Base-by-base conservation (phyloP, 2,797 vertebrate genomes). In the Okamejei kenojei region DNA sequence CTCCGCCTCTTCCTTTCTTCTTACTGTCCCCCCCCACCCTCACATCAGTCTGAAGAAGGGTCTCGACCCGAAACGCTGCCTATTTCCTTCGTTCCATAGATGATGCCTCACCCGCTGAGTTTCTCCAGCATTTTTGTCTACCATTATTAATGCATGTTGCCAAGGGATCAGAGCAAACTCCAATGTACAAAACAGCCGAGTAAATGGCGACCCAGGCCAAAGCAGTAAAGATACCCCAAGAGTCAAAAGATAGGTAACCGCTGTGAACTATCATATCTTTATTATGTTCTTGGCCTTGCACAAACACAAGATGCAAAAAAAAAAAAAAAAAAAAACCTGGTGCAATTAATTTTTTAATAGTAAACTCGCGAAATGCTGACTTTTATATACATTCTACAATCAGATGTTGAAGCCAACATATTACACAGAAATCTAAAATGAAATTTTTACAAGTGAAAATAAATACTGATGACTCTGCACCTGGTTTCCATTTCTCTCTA, bases 321-420 rank as follows among this genome's bases (percentile, higher is more conserved):
- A 29, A n/a, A n/a, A n/a, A n/a, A n/a, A n/a, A n/a, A n/a, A n/a
- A 54, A 73, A 73, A 73, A 2, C 8, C 26, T 76, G 68, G 71
- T 92, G 90, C 71, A 76, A 92, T 73, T 92, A 73, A 73, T 92
- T 92, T 92, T 86, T 91, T 92, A 92, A 92, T 92, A 92, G 11
- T 74, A 92, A 92, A 92, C 81, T 26, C 10, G 90, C 76, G 90
- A 76, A 29, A 74, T 76, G 71, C 35, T 45, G 15, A 92, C 73
- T 74, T 76, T 76, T 54, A 92, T 74, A n/a, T 76, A 92, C 71
- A 92, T 54, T 92, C 90, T 58, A 92, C 26, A 32, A 73, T 90
- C 23, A 13, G 90, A 91, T 11, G 5, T 74, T 74, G 21, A 73
- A 92, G 71, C 35, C 88, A 45, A 91, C 23, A 68, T 74, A 74